These are phyloP conservation scores for Axis porcinus DNA, from an alignment of 2,113 vertebrate species.

Conservation along the genomic window DNA sequence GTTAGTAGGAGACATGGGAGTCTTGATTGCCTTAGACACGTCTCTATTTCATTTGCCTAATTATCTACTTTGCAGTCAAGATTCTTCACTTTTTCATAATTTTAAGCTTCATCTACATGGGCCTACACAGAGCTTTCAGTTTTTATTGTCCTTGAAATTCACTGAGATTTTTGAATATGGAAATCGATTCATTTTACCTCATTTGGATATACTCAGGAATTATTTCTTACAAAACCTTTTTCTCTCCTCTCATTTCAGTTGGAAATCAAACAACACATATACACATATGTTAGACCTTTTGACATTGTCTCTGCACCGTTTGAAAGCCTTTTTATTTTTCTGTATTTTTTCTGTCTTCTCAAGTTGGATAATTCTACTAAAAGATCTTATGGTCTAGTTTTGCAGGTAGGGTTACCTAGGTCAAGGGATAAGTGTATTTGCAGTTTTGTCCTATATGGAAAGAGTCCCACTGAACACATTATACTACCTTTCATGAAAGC, in stretches of 20 bases:
- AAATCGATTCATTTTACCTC: not conserved
- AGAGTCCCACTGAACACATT: not conserved
- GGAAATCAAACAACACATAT: not conserved
- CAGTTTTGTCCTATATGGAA: not conserved
- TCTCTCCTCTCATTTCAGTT: not conserved
- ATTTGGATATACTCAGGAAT: not conserved
- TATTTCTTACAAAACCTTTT: not conserved
- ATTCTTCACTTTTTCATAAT: not conserved
- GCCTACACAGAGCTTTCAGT: not conserved
- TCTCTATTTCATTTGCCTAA: not conserved
- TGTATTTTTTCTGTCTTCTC: not conserved
- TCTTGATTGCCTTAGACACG: not conserved
- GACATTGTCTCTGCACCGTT: not conserved
- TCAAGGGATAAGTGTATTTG: not conserved
- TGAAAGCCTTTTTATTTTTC: not conserved
- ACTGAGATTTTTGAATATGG: not conserved
- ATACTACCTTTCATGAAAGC: not conserved
- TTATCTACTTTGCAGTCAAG: not conserved
- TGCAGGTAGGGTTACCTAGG: not conserved
- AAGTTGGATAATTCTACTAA: not conserved
- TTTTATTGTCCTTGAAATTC: not conserved
- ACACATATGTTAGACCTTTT: not conserved
- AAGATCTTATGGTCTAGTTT: not conserved
- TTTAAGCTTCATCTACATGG: not conserved
- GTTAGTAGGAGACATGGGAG: not conserved